Conservation (phyloP, 2,113 vertebrate species). For the Malurus elegans region DNA sequence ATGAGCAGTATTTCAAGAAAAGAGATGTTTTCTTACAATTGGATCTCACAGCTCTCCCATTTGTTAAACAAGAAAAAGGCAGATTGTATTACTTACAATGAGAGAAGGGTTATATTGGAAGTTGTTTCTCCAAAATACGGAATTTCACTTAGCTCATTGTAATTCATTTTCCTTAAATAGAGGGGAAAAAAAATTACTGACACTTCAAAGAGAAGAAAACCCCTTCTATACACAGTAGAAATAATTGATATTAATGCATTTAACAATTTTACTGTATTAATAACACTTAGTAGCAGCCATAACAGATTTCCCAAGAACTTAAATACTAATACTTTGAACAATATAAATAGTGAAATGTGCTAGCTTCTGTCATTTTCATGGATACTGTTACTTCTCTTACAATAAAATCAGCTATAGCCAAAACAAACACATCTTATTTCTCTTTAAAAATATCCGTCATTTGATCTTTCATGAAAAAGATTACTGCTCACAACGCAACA, state of each 20-base stretch:
- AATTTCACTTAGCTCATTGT: slow-evolving; percentile 88
- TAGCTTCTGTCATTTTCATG: background rate
- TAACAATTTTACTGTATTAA: background rate
- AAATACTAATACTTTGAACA: background rate
- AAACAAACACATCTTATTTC: background rate
- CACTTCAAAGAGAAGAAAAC: background rate
- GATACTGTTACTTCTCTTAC: background rate
- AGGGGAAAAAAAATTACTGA: background rate
- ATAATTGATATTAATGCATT: background rate
- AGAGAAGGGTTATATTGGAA: slow-evolving; percentile 88
- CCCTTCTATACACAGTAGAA: background rate
- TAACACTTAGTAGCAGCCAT: background rate
- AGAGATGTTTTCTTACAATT: background rate
- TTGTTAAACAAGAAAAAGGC: background rate
- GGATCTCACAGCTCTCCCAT: background rate
- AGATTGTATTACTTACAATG: slow-evolving; percentile 84
- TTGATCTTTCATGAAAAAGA: background rate
- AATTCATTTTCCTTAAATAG: slow-evolving; percentile 87
- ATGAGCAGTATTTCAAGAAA: background rate
- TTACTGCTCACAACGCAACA: background rate
- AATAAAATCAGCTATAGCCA: background rate
- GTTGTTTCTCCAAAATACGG: slow-evolving; percentile 88
- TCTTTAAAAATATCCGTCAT: background rate
- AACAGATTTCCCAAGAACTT: background rate
- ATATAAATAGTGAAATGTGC: background rate